phyloP scores from a whole-genome alignment of 1,140 invertebrate genomes.

The Lepidotrigona ventralis region DNA sequence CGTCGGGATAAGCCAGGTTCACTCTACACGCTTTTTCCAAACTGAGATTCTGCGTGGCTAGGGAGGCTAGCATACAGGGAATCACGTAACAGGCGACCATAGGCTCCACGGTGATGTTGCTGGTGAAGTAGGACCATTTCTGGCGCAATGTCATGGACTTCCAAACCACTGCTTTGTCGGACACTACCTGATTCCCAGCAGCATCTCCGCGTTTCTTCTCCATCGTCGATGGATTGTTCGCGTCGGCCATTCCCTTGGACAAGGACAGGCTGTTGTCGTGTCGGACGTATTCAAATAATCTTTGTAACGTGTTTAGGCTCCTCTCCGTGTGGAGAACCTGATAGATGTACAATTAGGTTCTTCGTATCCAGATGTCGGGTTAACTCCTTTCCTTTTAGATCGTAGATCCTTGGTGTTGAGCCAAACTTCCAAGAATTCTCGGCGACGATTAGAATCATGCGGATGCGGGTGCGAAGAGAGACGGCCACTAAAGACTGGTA shows the following conservation, averaged over 20 bases:
- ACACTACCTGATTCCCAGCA: neutral
- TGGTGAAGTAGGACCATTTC: conserved; percentile 74
- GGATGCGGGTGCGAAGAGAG: neutral
- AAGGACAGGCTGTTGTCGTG: neutral
- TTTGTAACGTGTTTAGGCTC: neutral
- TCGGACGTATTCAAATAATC: neutral
- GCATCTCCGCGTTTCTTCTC: conserved; percentile 43
- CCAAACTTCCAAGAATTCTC: neutral
- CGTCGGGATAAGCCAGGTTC: conserved; percentile 85
- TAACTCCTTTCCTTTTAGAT: neutral
- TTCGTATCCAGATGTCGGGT: neutral
- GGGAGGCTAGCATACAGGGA: conserved; percentile 87
- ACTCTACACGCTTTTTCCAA: conserved; percentile 92
- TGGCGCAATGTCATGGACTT: conserved; percentile 68
- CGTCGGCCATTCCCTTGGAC: conserved; percentile 38
- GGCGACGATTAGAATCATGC: conserved; percentile 7
- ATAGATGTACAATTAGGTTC: too few species aligned
- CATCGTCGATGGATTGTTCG: neutral
- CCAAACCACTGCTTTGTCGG: conserved; percentile 56
- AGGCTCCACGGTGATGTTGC: conserved; percentile 89
- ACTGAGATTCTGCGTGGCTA: conserved; percentile 90
- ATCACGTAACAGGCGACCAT: conserved; percentile 90
- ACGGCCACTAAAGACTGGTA: neutral
- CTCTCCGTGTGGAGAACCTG: neutral
- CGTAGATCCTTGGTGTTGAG: neutral